phyloP scores from a whole-genome alignment of 2,888 invertebrate species.

The Caenorhabditis plicata region DNA sequence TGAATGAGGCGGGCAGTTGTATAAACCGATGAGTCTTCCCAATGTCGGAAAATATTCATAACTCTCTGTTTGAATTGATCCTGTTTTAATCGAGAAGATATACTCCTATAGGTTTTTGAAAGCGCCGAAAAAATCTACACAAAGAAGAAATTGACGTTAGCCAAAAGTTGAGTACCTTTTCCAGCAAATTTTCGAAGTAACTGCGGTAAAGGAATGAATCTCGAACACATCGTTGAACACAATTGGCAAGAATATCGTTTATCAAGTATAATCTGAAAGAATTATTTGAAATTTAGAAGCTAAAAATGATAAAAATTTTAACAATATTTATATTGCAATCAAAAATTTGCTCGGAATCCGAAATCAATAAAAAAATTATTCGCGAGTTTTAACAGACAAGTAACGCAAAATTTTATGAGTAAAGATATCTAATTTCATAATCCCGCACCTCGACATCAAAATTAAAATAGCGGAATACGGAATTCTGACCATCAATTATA shows the following conservation, averaged over 20 bases:
- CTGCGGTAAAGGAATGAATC: constrained; percentile 86
- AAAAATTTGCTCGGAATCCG: too few species aligned
- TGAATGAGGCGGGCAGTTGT: constrained; percentile 85
- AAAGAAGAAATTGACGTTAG: neutral
- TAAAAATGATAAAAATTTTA: too few species aligned
- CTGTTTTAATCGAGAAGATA: constrained; percentile 85
- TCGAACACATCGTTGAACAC: constrained; percentile 84
- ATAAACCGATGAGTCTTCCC: constrained; percentile 97
- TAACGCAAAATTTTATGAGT: too few species aligned
- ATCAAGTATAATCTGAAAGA: constrained; percentile 83
- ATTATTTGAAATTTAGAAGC: too few species aligned
- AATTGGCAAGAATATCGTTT: constrained; percentile 94
- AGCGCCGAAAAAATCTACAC: constrained; percentile 76
- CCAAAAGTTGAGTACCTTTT: constrained; percentile 26
- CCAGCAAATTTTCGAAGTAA: constrained; percentile 66
- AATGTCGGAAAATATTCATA: constrained; percentile 76
- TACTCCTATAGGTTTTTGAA: constrained; percentile 75
- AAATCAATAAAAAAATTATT: too few species aligned
- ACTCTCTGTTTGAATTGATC: constrained; percentile 81
- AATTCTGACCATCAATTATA: too few species aligned
- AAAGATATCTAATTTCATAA: too few species aligned
- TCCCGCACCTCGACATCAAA: too few species aligned
- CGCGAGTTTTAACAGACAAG: too few species aligned
- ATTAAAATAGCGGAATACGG: too few species aligned
- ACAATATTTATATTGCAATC: too few species aligned